Base-by-base conservation (phyloP, 2,797 vertebrate species). In the Enteromius unitaeniatus region DNA sequence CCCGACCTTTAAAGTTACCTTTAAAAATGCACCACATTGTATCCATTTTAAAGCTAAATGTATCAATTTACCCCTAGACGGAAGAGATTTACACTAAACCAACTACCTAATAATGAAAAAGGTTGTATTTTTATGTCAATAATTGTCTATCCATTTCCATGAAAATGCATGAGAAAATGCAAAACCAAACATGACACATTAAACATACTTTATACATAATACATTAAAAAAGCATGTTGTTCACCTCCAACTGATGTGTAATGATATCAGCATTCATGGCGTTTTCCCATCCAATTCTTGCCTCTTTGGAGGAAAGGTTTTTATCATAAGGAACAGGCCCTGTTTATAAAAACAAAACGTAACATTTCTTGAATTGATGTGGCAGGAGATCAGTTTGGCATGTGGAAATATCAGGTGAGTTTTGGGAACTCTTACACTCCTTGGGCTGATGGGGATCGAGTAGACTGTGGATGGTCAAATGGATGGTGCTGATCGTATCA, bases 241-340 rank as follows among this genome's bases (percentile, higher is more conserved):
- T 89, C 87, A 98, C 98, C 96, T 96, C 83, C 13, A 99, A 53
- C 37, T 94, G 94, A 79, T 92, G 93, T 53, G 91, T 60, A 86
- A 99, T 92, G 86, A 97, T n/a, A 2, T 58, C 84, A 3, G 86
- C 58, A 88, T 93, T 92, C 83, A 96, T 78, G 45, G 89, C 79
- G 19, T 89, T 81, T 89, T 99, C 98, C 98, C 98, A 99, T 19
- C 26, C 81, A 82, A 97, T 97, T 91, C 97, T 96, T 1, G 28
- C 34, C 0, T 89, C 82, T 89, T 96, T 97, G 73, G 92, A 96
- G 9, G 95, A 94, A n/a, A 97, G 93, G 0, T 21, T 23, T 64
- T 60, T 75, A 89, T 95, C 86, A 82, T 94, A 94, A 2, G 0
- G 6, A 83, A 70, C 90, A 23, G 87, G 88, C 87, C 93, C 97